These are phyloP conservation scores for Lasioglossum lativentre DNA, from an alignment of 2,888 invertebrate species.

Conservation along the genomic window DNA sequence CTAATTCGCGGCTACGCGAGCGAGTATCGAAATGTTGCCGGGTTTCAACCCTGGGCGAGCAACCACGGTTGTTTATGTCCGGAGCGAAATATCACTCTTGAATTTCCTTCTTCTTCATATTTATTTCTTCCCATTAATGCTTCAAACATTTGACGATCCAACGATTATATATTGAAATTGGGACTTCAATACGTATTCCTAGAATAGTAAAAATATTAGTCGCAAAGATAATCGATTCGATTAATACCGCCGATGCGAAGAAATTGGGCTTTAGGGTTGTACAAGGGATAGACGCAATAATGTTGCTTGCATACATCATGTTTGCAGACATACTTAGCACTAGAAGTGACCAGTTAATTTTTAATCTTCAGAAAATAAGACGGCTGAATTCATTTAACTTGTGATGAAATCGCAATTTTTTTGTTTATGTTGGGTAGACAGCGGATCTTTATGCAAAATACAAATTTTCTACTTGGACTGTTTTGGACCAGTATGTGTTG, in stretches of 20 bases:
- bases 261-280: background rate
- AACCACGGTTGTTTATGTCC: too few species aligned
- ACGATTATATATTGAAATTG: too few species aligned
- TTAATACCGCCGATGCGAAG: too few species aligned
- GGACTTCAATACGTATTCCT: too few species aligned
- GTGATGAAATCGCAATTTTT: background rate
- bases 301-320: too few species aligned
- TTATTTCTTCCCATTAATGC: too few species aligned
- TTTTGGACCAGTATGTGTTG: too few species aligned
- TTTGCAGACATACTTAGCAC: too few species aligned
- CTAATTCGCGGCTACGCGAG: background rate
- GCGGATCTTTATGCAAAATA: background rate
- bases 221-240: too few species aligned
- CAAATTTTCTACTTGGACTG: background rate
- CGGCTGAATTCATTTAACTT: background rate
- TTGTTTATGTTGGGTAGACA: background rate
- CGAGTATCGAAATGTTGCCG: background rate
- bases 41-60: background rate
- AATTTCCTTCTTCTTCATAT: too few species aligned
- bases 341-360: background rate
- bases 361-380: background rate
- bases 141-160: too few species aligned
- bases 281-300: background rate
- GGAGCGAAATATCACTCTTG: too few species aligned
- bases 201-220: background rate